A percentile compares a stretch with the other conserved stretches of the same genome.
Conservation (phyloP, 2,797 vertebrate genomes). For the Spinus olivaceus region DNA sequence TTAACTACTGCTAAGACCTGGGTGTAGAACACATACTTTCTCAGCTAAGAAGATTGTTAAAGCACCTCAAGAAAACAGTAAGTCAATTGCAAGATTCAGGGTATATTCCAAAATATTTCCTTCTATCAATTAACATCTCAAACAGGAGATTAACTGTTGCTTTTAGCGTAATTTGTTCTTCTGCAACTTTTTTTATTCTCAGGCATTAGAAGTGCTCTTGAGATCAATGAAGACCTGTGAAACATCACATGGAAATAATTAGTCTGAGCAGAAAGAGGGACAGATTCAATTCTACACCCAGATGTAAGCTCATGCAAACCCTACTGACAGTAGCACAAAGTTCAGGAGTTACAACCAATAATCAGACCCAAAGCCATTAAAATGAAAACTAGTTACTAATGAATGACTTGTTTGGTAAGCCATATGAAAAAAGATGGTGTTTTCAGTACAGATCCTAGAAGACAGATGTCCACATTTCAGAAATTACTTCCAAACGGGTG, state of each 20-base stretch:
- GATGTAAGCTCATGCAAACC: neutral
- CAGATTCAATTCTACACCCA: neutral
- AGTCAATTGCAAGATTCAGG: neutral
- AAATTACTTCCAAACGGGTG: constrained; percentile 45
- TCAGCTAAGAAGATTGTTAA: neutral
- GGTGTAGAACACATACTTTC: constrained; percentile 6
- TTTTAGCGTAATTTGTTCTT: neutral
- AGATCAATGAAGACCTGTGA: neutral
- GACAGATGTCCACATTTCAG: constrained; percentile 60
- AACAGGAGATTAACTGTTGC: neutral
- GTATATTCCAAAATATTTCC: constrained; percentile 33
- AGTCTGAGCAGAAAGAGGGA: neutral
- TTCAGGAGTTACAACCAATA: neutral
- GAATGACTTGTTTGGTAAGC: constrained; percentile 48
- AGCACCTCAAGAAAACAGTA: neutral
- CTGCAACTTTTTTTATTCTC: neutral
- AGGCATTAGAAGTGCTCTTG: neutral
- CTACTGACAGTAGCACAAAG: neutral
- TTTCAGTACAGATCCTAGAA: constrained; percentile 50
- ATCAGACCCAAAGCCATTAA: neutral
- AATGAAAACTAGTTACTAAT: constrained; percentile 26
- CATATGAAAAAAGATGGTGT: constrained; percentile 46
- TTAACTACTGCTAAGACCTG: neutral
- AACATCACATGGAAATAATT: neutral
- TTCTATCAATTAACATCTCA: constrained; percentile 2